Base-by-base conservation (phyloP, 2,888 invertebrate genomes). In the Plusia festucae region DNA sequence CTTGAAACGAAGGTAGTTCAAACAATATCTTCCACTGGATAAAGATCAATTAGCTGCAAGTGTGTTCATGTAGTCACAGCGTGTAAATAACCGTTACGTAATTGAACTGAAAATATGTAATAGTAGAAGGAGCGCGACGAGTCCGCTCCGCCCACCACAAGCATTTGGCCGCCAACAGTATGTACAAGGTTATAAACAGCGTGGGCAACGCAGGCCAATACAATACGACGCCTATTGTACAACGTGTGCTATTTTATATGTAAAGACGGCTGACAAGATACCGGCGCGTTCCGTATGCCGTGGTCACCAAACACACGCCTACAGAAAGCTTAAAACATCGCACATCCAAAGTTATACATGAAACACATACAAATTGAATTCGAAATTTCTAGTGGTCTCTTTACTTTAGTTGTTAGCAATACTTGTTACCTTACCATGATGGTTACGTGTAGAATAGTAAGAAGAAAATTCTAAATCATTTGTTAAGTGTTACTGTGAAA, bases 141-240 rank as follows among this genome's bases (percentile, higher is more conserved):
- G 82, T 87, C 88, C 87, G 86, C 85, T 85, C 86, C 91, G 88
- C 93, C 92, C 88, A 93, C 90, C 85, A 75, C 83, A 76, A 83
- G 72, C 82, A 79, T 87, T 88, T 88, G 88, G 90, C 90, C 90
- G 91, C 89, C 89, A 91, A 86, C 84, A 85, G 78, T 79, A 79
- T 77, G 73, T 75, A 85, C 93, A 93, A 93, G 93, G 93, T 92
- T 91, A 90, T 84, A 78, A 84, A 75, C 80, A 82, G 89, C 90
- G 92, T 92, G 90, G 92, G 92, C 82, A 82, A 81, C 83, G 81
- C 82, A 85, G 84, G 88, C 88, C 86, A 90, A 88, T 85, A 85
- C 79, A 75, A 82, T 80, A 73, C 70, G 73, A 76, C 76, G 82
- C 77, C 75, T 72, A 73, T 78, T 80, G 64, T 72, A 70, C 59